Conservation (phyloP, 1,140 invertebrate genomes). For the Augochlora pura region DNA sequence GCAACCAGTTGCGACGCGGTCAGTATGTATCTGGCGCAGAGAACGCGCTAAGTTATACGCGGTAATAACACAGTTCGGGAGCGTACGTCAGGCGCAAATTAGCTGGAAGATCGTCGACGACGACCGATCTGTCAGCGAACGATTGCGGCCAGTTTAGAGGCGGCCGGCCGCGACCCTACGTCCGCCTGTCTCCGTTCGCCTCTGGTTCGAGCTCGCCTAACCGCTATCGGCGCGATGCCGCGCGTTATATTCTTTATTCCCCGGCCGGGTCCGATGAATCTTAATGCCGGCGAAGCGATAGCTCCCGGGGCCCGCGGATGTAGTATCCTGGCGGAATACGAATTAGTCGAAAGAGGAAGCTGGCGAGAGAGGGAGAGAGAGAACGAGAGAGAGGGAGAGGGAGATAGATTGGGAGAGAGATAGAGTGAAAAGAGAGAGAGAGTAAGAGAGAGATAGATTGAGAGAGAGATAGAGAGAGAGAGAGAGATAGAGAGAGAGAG, state of each 20-base stretch:
- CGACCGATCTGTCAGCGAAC: constrained; percentile 41
- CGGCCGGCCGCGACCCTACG: too few relatives aligned
- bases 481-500: too few relatives aligned
- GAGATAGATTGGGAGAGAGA: too few relatives aligned
- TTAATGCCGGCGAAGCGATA: constrained; percentile 1
- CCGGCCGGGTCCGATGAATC: constrained; percentile 2
- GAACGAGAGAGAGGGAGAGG: too few relatives aligned
- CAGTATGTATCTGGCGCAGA: constrained; percentile 26
- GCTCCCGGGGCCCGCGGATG: background rate
- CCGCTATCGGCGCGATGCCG: background rate
- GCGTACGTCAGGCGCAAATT: constrained; percentile 52
- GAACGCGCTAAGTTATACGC: constrained; percentile 43
- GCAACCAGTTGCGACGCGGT: constrained; percentile 59
- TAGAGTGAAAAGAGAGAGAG: too few relatives aligned
- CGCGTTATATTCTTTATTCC: constrained; percentile 19
- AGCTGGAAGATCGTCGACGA: constrained; percentile 34
- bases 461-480: too few relatives aligned
- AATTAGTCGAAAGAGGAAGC: constrained; percentile 33
- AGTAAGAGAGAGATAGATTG: too few relatives aligned
- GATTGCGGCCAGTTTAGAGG: background rate
- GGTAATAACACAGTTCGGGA: constrained; percentile 47
- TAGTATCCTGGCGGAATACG: constrained; percentile 10
- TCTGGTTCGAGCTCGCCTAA: too few relatives aligned
- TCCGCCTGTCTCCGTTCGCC: too few relatives aligned
- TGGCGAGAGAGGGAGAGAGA: background rate